Conservation (phyloP, 2,113 vertebrate genomes). For the Lamprotornis superbus region DNA sequence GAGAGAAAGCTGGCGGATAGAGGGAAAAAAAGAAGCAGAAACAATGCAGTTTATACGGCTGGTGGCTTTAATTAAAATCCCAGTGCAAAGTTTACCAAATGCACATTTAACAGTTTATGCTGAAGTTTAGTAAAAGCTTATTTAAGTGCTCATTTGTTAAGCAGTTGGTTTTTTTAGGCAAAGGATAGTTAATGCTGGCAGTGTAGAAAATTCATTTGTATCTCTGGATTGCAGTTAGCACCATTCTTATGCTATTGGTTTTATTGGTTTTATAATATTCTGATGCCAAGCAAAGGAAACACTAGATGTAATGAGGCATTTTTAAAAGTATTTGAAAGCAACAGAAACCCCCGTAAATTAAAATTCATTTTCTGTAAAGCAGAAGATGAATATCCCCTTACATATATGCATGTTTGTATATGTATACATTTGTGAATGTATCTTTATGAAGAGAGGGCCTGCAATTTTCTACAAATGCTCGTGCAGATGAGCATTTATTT, state of each 20-base stretch:
- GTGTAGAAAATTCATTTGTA: not conserved
- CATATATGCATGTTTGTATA: not conserved
- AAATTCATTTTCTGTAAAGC: not conserved
- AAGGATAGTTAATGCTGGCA: not conserved
- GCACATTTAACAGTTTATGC: not conserved
- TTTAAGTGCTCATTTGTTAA: not conserved
- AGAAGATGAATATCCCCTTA: not conserved
- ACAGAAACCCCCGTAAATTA: not conserved
- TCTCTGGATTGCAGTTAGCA: not conserved
- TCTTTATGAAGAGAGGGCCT: not conserved
- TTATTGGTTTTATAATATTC: not conserved
- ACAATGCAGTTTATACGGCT: not conserved
- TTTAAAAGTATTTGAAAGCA: not conserved
- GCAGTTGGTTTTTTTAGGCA: not conserved
- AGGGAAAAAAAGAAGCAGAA: not conserved
- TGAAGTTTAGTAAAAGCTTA: not conserved
- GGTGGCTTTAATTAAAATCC: slow-evolving; percentile 23
- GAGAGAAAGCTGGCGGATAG: not conserved
- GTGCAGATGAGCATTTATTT: not conserved
- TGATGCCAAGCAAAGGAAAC: not conserved
- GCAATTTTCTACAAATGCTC: not conserved
- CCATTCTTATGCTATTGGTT: not conserved
- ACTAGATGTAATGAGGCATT: not conserved
- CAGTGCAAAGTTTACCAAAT: not conserved
- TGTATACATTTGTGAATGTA: not conserved